These are phyloP conservation scores for Phragmatobia fuliginosa DNA, from an alignment of 2,888 invertebrate genomes.

Conservation along the genomic window DNA sequence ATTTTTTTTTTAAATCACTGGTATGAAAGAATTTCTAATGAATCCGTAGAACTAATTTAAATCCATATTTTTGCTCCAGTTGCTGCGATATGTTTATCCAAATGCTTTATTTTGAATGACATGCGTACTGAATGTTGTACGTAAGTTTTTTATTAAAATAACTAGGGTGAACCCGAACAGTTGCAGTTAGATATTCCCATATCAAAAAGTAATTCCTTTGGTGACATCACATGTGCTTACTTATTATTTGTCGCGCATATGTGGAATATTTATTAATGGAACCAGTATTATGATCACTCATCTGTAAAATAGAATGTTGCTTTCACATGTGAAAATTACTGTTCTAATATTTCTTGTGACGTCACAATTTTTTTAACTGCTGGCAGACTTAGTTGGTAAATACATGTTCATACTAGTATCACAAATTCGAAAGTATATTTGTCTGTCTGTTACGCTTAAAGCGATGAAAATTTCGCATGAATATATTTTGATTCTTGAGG, in stretches of 20 bases:
- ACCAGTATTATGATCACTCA: conserved; percentile 12
- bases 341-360: not conserved
- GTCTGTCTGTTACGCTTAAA: no score
- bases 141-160: not conserved
- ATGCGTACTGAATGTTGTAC: not conserved
- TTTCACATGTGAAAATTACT: conserved; percentile 6
- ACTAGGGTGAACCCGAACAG: not conserved
- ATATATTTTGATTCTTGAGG: no score
- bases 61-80: not conserved
- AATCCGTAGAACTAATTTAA: not conserved
- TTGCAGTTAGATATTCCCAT: conserved; percentile 9
- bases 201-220: conserved; percentile 27
- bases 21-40: not conserved
- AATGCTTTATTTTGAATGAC: not conserved
- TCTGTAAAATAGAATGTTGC: not conserved
- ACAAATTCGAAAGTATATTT: no score
- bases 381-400: not conserved
- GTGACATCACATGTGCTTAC: conserved; percentile 12
- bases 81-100: not conserved
- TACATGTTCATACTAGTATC: no score
- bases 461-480: no score
- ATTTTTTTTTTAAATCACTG: not conserved
- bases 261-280: conserved; percentile 29
- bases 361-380: not conserved
- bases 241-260: conserved; percentile 38